Evolutionary conservation across 2,888 invertebrate genomes (phyloP).

Genomic region (Aleiodes alternator): DNA sequence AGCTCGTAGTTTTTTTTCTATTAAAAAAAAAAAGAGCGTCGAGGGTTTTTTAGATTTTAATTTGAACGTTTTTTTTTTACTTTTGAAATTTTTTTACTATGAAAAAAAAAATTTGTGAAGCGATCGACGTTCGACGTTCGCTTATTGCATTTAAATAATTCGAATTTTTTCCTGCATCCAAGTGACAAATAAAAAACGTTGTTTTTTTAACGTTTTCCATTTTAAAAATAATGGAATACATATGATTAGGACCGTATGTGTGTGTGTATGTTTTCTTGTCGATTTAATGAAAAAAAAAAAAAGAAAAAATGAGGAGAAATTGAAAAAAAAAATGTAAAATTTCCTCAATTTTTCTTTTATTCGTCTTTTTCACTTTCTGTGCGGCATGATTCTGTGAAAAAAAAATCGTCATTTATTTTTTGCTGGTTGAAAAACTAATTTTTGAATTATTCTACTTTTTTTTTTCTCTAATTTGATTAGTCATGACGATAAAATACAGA

Average conservation of each 20-base stretch:
- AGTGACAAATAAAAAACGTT: constrained; percentile 30
- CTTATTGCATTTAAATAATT: constrained; percentile 48
- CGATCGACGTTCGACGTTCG: constrained; percentile 48
- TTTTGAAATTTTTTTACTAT: constrained; percentile 64
- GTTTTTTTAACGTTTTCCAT: not conserved
- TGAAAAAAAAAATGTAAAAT: not conserved
- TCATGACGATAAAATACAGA: constrained; percentile 5
- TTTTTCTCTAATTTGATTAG: not conserved
- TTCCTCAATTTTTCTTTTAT: constrained; percentile 19
- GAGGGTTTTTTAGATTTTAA: constrained; percentile 53
- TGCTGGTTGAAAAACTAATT: not conserved
- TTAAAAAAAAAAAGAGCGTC: constrained; percentile 31
- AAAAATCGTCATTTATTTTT: constrained; percentile 34
- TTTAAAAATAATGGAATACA: not conserved
- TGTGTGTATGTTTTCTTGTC: constrained; percentile 32
- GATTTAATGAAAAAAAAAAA: not conserved
- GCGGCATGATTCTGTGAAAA: constrained; percentile 40
- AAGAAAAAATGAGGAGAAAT: not conserved
- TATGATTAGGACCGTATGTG: constrained; percentile 31
- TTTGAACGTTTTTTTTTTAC: constrained; percentile 63
- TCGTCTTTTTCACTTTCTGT: constrained; percentile 45
- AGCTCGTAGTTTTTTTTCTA: constrained; percentile 53
- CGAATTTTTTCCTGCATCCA: constrained; percentile 55
- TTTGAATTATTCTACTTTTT: not conserved
- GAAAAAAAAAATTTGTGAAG: constrained; percentile 70